Conservation (phyloP, 2,888 invertebrate species). For the Apotomis capreana region DNA sequence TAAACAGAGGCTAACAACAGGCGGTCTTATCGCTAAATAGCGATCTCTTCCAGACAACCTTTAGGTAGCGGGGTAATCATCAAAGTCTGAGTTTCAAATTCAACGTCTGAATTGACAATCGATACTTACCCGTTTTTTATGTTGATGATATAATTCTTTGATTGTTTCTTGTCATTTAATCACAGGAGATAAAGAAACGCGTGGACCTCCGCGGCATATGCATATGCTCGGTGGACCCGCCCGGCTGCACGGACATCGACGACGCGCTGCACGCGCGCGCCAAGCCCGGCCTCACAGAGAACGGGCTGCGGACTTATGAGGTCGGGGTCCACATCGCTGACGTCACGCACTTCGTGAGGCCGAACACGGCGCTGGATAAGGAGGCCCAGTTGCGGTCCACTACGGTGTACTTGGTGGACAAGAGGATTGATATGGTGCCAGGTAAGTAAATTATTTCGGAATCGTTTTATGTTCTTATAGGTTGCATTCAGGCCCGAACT, state of each 20-base stretch:
- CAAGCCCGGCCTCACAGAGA: conserved; percentile 82
- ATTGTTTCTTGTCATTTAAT: not conserved
- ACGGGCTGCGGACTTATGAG: conserved; percentile 69
- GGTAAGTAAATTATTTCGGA: conserved; percentile 53
- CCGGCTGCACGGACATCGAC: conserved; percentile 99
- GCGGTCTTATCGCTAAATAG: too few species aligned
- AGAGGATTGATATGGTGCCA: conserved; percentile 94
- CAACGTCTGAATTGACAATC: too few species aligned
- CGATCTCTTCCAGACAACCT: too few species aligned
- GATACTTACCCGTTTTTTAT: too few species aligned
- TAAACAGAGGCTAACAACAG: too few species aligned
- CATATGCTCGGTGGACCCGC: conserved; percentile 98
- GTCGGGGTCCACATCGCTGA: conserved; percentile 98
- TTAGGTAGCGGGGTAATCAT: too few species aligned
- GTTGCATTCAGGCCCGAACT: too few species aligned
- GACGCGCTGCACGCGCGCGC: conserved; percentile 96
- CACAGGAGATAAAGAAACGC: conserved; percentile 89
- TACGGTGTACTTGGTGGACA: conserved; percentile 97
- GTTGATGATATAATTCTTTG: not conserved
- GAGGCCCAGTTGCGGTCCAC: conserved; percentile 98
- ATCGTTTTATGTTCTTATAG: too few species aligned
- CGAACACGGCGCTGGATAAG: conserved; percentile 94
- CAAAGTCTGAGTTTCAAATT: too few species aligned
- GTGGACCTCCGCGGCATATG: conserved; percentile 92
- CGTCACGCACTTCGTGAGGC: conserved; percentile 98